Evolutionary conservation across 2,888 invertebrate species (phyloP), one percentile per base, ranked within the genome.

Genomic region (Epinotia brunnichana): DNA sequence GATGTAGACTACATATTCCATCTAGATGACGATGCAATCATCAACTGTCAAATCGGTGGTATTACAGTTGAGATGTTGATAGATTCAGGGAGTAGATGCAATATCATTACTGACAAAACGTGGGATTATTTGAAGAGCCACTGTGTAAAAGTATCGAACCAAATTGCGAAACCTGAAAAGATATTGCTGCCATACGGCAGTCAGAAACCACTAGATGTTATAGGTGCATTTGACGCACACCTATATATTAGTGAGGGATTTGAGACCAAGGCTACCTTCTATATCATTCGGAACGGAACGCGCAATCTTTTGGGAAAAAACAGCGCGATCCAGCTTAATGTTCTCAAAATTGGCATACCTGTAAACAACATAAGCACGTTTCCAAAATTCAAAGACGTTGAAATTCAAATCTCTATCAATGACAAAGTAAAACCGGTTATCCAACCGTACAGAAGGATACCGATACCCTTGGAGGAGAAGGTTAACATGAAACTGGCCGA

Each of bases 401-500:
- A 21, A 1, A 29, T 68, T 0, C 48, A 68, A 17, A 68, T 68
- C n/a, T 29, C 67, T 0, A 59, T 68, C 2, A 59, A 68, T 15
- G n/a, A 56, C 21, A 24, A 44, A 1, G 44, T 75, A 0, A 76
- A 74, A 61, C 79, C 78, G 2, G 69, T 78, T 2, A 53, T 63
- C 39, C 79, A 79, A 53, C 76, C 77, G 11, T 76, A 66, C 24
- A 51, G 76, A 3, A 53, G 77, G 53, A 66, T 78, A 3, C 76
- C 76, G 0, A 76, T 77, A 5, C 77, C 77, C 2, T 10, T 80
- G 1, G 74, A 77, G 66, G 59, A 67, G 21, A 78, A 77, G 69
- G 61, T 79, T 0, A 53, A 74, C 15, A 29, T 10, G 5, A 75
- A 76, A 69, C 67, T 80, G 11, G 19, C 74, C 2, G 75, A 78